Base-by-base conservation (phyloP, 1,140 invertebrate genomes). In the Homarus americanus region DNA sequence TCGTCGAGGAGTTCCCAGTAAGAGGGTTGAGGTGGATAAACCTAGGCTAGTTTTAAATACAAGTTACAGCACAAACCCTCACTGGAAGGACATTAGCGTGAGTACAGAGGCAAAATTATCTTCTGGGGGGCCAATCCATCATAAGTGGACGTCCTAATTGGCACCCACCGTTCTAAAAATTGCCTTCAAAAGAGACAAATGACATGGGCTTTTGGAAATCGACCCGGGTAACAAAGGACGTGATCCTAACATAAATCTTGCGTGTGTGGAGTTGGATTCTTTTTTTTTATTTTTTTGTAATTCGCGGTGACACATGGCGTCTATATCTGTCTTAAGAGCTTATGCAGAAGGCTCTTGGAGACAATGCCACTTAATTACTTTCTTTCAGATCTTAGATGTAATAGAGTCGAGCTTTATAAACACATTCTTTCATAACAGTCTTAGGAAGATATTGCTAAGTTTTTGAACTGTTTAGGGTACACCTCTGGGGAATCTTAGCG, bases 121-220 rank as follows among this genome's bases (percentile, higher is more conserved):
- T 85, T 40, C 83, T 72, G 40, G 32, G 41, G 24, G 66, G 40
- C 36, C 49, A 73, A 90, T 90, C 69, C 80, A 90, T 90, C 87
- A 90, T 83, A n/a, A 3, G 17, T 73, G 66, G 66, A 75, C 66
- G 82, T n/a, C 66, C 53, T 90, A 90, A 90, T 90, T 83, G 87
- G 40, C 87, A 83, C 87, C 49, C 87, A 34, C 66, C 44, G 66
- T 75, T 90, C 63, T 40, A 90, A 90, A 90, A 90, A 90, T 90
- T 63, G 87, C 79, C 79, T 90, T 75, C 87, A 83, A 83, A 90
- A 83, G 87, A 90, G 79, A 90, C 79, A 90, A 90, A 90, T 90
- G 87, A 90, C 69, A 53, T 40, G 87, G 69, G 82, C 87, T 90
- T 83, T 90, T 83, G 66, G 44, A 90, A 90, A 90, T 83, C 72